Evolutionary conservation across 2,888 invertebrate genomes (phyloP).

Genomic region (Paralinhomoeus sp.): DNA sequence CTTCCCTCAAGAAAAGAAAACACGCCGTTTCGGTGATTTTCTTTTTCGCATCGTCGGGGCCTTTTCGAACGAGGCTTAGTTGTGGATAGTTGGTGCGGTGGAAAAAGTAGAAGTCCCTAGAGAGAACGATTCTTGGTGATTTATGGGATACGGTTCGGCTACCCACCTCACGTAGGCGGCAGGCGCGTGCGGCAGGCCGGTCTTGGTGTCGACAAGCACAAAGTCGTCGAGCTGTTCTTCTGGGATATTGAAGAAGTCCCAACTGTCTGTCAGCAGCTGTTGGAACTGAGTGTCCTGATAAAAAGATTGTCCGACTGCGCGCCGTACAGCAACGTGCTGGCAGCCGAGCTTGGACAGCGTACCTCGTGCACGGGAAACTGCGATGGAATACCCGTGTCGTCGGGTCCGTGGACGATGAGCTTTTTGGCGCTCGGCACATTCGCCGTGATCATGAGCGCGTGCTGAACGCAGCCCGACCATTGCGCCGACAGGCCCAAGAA

Average conservation of each 20-base stretch:
- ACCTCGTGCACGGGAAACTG: conserved; percentile 76
- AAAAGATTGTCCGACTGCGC: background rate
- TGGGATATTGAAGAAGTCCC: conserved; percentile 83
- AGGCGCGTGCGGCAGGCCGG: conserved; percentile 87
- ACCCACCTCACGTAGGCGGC: conserved; percentile 53
- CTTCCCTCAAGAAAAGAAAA: too few species aligned
- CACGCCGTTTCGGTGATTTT: conserved; percentile 37
- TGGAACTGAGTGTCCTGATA: conserved; percentile 77
- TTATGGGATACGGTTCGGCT: background rate
- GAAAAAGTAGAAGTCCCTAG: conserved; percentile 78
- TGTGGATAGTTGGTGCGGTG: conserved; percentile 94
- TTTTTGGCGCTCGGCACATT: conserved; percentile 98
- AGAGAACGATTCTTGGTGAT: too few species aligned
- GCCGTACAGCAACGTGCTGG: background rate
- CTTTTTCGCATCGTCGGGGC: conserved; percentile 65
- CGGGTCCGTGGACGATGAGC: conserved; percentile 84
- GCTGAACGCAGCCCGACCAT: conserved; percentile 21
- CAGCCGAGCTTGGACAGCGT: background rate
- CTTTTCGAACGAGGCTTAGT: conserved; percentile 71
- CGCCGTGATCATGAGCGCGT: conserved; percentile 81
- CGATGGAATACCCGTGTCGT: conserved; percentile 80
- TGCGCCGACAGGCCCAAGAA: background rate
- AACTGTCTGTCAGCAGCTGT: conserved; percentile 72
- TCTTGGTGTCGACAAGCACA: conserved; percentile 91
- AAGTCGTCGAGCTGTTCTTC: conserved; percentile 54